A percentile compares a stretch with the other conserved stretches of the same genome.
phyloP scores from a whole-genome alignment of 2,797 vertebrate species.

The Falco berigora region DNA sequence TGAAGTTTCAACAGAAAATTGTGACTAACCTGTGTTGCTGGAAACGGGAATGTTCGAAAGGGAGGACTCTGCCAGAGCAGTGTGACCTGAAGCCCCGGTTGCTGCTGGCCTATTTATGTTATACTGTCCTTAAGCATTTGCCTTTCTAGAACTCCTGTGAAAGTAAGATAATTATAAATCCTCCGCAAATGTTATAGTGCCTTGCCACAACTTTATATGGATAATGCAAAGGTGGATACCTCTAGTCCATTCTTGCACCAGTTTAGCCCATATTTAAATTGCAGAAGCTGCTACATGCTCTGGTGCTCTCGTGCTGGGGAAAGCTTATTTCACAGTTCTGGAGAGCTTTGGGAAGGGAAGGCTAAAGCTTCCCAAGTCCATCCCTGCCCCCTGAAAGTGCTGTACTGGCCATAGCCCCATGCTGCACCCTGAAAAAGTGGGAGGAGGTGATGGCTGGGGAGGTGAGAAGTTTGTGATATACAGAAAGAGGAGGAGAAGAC shows the following conservation, averaged over 20 bases:
- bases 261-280: not conserved
- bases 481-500: not conserved
- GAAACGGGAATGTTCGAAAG: not conserved
- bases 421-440: not conserved
- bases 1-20: not conserved
- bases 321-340: not conserved
- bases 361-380: not conserved
- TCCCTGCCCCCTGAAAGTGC: not conserved
- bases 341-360: not conserved
- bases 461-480: not conserved
- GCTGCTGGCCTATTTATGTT: not conserved
- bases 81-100: not conserved
- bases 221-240: not conserved
- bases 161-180: not conserved
- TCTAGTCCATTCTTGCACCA: not conserved
- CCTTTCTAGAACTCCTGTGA: not conserved
- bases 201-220: not conserved
- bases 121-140: not conserved
- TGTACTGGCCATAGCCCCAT: not conserved
- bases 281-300: not conserved
- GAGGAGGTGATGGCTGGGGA: not conserved
- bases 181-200: not conserved
- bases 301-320: not conserved
- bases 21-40: not conserved
- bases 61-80: not conserved